These are phyloP conservation scores for Syrista parreyssii DNA, from an alignment of 2,888 invertebrate genomes.

Conservation along the genomic window DNA sequence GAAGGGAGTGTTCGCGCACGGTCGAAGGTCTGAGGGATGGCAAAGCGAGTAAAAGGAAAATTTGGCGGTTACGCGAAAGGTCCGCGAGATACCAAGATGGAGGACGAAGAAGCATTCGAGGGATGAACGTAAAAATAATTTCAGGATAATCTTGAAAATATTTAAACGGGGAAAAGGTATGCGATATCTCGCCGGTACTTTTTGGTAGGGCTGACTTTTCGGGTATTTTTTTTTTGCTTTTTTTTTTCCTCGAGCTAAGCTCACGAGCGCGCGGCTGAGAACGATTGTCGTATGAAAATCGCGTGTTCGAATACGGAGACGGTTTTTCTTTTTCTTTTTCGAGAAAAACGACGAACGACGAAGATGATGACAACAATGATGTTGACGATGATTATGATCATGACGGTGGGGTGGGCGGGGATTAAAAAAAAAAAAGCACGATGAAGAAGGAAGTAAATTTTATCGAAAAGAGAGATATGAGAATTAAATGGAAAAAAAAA, in stretches of 20 bases:
- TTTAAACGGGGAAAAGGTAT: constrained; percentile 11
- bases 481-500: constrained; percentile 28
- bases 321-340: neutral
- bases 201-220: neutral
- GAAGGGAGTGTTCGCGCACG: neutral
- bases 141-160: neutral
- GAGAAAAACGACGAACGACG: neutral
- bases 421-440: neutral
- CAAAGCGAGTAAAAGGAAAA: neutral
- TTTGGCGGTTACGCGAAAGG: neutral
- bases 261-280: neutral
- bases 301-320: neutral
- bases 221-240: neutral
- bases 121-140: neutral
- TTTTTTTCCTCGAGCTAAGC: neutral
- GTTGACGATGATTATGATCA: neutral
- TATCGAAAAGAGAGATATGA: constrained; percentile 22
- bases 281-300: neutral
- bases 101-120: neutral
- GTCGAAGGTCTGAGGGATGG: neutral
- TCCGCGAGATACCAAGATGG: neutral
- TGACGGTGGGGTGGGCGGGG: neutral
- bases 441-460: constrained; percentile 32
- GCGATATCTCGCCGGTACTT: neutral
- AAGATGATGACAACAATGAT: neutral